phyloP scores from a whole-genome alignment of 2,113 vertebrate species.

The Oxyura jamaicensis region DNA sequence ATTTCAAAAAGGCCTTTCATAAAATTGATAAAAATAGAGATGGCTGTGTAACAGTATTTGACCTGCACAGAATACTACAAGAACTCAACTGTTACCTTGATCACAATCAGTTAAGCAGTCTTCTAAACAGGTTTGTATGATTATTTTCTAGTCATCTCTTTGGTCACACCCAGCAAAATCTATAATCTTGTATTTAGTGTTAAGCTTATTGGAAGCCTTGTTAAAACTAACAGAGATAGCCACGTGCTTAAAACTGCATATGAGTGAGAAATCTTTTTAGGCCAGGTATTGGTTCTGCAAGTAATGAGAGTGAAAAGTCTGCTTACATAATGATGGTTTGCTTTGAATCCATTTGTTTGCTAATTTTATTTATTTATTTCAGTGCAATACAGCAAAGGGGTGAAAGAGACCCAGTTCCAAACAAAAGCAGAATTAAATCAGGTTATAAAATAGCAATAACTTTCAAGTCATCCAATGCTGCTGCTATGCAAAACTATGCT shows the following conservation, averaged over 20 bases:
- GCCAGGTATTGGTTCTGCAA: neutral
- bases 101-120: constrained; percentile 35
- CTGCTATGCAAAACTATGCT: neutral
- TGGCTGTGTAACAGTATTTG: neutral
- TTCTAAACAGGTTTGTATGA: constrained; percentile 60
- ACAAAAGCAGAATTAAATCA: neutral
- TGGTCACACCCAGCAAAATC: neutral
- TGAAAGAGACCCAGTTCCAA: neutral
- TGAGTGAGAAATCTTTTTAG: neutral
- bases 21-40: constrained; percentile 31
- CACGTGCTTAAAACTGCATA: neutral
- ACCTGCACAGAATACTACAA: constrained; percentile 46
- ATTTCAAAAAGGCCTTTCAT: constrained; percentile 53
- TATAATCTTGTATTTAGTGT: neutral
- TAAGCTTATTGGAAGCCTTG: neutral
- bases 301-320: neutral
- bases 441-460: neutral
- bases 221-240: neutral
- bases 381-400: neutral
- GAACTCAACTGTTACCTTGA: constrained; percentile 25
- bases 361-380: neutral
- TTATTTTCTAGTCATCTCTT: neutral
- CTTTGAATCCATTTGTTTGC: neutral
- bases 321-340: neutral
- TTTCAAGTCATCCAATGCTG: neutral